Evolutionary conservation across 2,113 vertebrate species (phyloP).

Genomic region (Paradisaea rubra): DNA sequence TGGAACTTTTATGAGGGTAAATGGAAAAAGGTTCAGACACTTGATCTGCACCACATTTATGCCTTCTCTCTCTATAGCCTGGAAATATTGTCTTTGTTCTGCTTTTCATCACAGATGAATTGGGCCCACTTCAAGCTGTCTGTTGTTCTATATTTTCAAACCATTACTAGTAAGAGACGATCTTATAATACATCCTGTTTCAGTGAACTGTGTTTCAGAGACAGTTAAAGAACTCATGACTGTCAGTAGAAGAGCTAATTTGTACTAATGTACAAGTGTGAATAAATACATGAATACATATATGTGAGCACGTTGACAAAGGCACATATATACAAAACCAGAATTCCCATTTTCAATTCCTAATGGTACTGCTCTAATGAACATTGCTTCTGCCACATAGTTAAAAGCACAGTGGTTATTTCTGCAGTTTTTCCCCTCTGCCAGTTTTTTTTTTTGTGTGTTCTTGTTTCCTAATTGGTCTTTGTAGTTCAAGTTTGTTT

Average conservation of each 20-base stretch:
- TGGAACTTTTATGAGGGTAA: background rate
- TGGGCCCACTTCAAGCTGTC: background rate
- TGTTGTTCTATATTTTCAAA: background rate
- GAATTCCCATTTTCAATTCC: background rate
- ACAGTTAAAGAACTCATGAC: background rate
- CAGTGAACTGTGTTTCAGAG: background rate
- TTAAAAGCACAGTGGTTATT: background rate
- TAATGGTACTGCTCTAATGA: background rate
- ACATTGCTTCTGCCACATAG: background rate
- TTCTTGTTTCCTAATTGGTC: background rate
- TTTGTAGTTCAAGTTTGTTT: background rate
- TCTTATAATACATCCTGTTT: background rate
- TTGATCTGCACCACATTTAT: background rate
- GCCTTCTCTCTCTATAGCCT: background rate
- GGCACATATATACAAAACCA: background rate
- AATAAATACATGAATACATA: background rate
- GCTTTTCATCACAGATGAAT: background rate
- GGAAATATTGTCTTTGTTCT: background rate
- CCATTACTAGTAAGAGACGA: background rate
- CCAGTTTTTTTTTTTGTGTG: background rate
- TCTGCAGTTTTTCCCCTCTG: background rate
- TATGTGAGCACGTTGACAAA: background rate
- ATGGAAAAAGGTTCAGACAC: background rate
- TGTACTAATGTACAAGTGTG: background rate
- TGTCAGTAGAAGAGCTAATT: background rate